Evolutionary conservation across 2,888 invertebrate species (phyloP).

Genomic region (Ophioninae sp.): DNA sequence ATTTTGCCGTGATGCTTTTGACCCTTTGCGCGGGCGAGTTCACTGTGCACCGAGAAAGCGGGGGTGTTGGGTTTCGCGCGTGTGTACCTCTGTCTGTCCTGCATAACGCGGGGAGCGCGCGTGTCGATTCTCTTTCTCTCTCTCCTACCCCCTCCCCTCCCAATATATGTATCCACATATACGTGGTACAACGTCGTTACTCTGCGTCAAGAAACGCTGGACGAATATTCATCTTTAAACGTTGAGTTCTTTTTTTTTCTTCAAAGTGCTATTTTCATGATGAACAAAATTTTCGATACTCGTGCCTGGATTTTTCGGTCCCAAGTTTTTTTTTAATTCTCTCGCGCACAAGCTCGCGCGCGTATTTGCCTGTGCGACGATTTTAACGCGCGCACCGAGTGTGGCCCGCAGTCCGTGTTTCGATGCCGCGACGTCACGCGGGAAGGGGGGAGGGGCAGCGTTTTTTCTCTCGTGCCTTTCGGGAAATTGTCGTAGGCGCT

Average conservation of each 20-base stretch:
- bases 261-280: neutral
- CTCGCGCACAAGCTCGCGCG: neutral
- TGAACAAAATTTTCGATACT: too few species aligned
- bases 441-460: constrained; percentile 29
- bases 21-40: constrained; percentile 79
- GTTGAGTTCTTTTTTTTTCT: neutral
- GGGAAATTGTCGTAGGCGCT: neutral
- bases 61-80: constrained; percentile 73
- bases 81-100: constrained; percentile 43
- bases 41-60: constrained; percentile 75
- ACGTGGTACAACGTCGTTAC: neutral
- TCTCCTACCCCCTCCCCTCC: neutral
- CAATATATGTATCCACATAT: neutral
- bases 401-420: constrained; percentile 43
- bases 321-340: constrained; percentile 6
- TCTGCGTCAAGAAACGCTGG: constrained; percentile 50
- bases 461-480: constrained; percentile 11
- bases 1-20: constrained; percentile 80
- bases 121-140: constrained; percentile 29
- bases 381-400: constrained; percentile 16
- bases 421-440: constrained; percentile 49
- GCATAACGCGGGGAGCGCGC: constrained; percentile 18
- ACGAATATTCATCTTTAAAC: constrained; percentile 37
- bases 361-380: neutral
- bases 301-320: neutral